These are phyloP conservation scores for Neogale vison DNA, from an alignment of 2,113 vertebrate species.

Conservation along the genomic window DNA sequence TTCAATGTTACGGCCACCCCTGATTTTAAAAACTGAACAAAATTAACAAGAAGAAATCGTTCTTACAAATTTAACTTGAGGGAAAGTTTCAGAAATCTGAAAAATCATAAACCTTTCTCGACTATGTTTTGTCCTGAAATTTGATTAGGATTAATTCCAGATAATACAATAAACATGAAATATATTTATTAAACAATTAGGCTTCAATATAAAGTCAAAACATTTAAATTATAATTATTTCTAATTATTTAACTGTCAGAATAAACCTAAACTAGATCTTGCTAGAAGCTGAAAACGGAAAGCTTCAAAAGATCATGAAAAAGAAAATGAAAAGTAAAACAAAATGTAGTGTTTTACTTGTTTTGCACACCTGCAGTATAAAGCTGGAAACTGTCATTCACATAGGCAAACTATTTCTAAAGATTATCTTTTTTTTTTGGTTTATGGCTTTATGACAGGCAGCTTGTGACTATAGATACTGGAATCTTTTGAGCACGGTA, in stretches of 20 bases:
- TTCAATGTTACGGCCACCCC: not conserved
- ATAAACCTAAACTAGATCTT: conserved; percentile 5
- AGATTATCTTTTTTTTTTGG: not conserved
- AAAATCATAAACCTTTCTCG: not conserved
- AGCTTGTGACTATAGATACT: not conserved
- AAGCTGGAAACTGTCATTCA: not conserved
- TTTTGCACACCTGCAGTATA: not conserved
- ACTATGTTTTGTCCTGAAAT: not conserved
- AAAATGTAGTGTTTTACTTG: not conserved
- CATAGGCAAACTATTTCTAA: not conserved
- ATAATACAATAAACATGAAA: conserved; percentile 2
- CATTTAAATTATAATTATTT: not conserved
- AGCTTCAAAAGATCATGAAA: not conserved
- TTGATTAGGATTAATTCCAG: not conserved
- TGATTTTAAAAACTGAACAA: conserved; percentile 26
- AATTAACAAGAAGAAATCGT: not conserved
- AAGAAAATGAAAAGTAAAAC: conserved; percentile 16
- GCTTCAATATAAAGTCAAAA: not conserved
- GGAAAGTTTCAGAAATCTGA: conserved; percentile 1
- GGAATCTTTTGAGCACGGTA: not conserved
- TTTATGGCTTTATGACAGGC: not conserved
- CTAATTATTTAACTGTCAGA: not conserved
- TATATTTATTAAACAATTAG: not conserved
- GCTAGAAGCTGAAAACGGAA: not conserved
- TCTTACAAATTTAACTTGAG: not conserved